These are phyloP conservation scores for Parauchenoglanis punctatus DNA, from an alignment of 2,797 vertebrate genomes.

Conservation along the genomic window DNA sequence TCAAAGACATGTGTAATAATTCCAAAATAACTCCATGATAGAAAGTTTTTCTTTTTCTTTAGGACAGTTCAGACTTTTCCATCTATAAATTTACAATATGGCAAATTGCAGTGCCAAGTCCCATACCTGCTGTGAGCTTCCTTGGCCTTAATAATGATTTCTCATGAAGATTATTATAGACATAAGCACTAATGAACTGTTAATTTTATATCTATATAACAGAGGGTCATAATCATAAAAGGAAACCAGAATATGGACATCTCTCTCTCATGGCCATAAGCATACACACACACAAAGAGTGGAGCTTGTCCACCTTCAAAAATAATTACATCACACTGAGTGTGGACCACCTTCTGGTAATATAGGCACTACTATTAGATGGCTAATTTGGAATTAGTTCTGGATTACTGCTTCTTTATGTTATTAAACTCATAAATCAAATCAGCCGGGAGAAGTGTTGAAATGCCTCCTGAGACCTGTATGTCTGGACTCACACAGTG, in stretches of 20 bases:
- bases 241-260: conserved; percentile 3
- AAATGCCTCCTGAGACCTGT: conserved; percentile 31
- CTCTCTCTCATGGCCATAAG: not conserved
- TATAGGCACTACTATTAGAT: conserved; percentile 47
- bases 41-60: not conserved
- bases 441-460: conserved; percentile 17
- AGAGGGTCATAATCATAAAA: conserved; percentile 34
- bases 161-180: conserved; percentile 19
- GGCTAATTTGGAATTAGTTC: conserved; percentile 63
- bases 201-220: conserved; percentile 25
- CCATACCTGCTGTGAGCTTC: not conserved
- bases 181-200: conserved; percentile 19
- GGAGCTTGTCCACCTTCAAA: conserved; percentile 26
- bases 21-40: not conserved
- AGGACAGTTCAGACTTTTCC: not conserved
- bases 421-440: conserved; percentile 62
- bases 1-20: conserved; percentile 8
- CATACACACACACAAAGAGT: not conserved
- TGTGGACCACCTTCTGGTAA: conserved; percentile 24
- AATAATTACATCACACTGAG: conserved; percentile 38
- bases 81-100: conserved; percentile 12
- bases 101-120: not conserved
- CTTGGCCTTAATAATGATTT: not conserved
- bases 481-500: not conserved
- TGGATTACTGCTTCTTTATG: conserved; percentile 58